These are phyloP conservation scores for Zele albiditarsus DNA, from an alignment of 2,888 invertebrate species.

Conservation along the genomic window DNA sequence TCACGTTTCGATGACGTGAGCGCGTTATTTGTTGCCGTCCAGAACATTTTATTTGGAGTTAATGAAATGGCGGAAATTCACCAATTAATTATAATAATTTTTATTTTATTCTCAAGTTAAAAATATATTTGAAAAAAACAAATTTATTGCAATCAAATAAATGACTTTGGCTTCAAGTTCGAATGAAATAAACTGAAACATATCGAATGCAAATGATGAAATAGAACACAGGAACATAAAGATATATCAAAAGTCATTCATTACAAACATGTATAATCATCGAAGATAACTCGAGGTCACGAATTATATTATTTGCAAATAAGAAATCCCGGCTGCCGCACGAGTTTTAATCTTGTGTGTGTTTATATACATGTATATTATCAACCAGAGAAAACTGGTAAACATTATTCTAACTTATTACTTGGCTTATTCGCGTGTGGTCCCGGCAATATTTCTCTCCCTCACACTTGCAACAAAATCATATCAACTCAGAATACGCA, in stretches of 20 bases:
- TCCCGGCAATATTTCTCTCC: neutral
- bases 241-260: neutral
- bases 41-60: no score
- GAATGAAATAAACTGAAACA: no score
- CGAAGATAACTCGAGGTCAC: conserved; percentile 19
- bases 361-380: conserved; percentile 6
- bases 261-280: neutral
- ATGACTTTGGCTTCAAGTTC: neutral
- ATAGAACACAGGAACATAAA: neutral
- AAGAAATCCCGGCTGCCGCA: neutral
- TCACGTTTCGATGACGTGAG: no score
- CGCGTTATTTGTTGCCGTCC: no score
- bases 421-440: conserved; percentile 28
- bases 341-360: neutral
- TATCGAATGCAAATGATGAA: neutral
- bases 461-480: neutral
- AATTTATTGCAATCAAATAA: neutral
- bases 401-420: conserved; percentile 23
- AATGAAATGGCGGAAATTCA: no score
- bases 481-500: neutral
- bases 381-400: conserved; percentile 37
- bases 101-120: no score
- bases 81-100: no score
- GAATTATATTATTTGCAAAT: conserved; percentile 4
- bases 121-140: neutral